These are phyloP conservation scores for Corythucha ciliata DNA, from an alignment of 2,888 invertebrate species.

Conservation along the genomic window DNA sequence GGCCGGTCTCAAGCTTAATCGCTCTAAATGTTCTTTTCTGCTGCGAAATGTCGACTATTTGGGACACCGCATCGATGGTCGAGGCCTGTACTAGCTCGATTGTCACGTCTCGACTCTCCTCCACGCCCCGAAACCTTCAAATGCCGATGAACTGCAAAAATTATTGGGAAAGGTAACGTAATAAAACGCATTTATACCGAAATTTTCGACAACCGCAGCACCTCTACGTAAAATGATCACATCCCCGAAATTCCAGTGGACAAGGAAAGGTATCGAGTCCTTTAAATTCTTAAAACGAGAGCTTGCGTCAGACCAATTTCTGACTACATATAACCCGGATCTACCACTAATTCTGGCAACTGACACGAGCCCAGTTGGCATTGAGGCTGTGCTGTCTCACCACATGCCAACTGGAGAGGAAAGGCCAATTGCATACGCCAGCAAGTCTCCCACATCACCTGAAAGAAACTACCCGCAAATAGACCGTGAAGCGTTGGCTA, in stretches of 20 bases:
- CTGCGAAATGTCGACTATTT: constrained; percentile 10
- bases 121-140: not conserved
- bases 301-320: constrained; percentile 25
- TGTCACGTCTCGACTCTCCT: constrained; percentile 13
- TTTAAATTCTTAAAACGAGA: constrained; percentile 35
- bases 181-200: constrained; percentile 7
- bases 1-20: constrained; percentile 11
- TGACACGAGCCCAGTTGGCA: constrained; percentile 33
- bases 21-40: constrained; percentile 18
- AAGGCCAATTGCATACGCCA: constrained; percentile 40
- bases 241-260: constrained; percentile 33
- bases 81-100: not conserved
- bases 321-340: constrained; percentile 36
- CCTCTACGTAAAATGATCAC: constrained; percentile 16
- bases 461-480: constrained; percentile 37
- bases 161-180: constrained; percentile 12
- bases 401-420: constrained; percentile 38
- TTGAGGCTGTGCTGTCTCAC: constrained; percentile 36
- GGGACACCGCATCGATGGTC: constrained; percentile 12
- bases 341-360: constrained; percentile 35
- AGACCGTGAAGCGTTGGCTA: constrained; percentile 38
- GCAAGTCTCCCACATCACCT: constrained; percentile 36
- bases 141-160: constrained; percentile 2
- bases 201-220: constrained; percentile 3
- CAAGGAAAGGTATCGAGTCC: constrained; percentile 31